phyloP scores from a whole-genome alignment of 2,888 invertebrate genomes.

The Tipula lateralis region DNA sequence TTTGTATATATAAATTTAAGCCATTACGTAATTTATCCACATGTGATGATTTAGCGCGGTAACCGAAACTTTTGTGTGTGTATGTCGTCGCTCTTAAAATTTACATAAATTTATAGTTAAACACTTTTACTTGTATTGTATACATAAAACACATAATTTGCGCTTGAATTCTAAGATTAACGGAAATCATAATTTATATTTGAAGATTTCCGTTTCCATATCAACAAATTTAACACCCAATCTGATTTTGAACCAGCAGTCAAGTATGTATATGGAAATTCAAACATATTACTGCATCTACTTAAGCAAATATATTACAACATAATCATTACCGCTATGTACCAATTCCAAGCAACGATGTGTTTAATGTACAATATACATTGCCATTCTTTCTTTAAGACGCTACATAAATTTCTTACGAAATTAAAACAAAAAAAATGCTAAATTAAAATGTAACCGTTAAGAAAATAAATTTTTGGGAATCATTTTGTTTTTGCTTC shows the following conservation, averaged over 20 bases:
- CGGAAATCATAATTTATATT: background rate
- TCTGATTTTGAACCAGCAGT: background rate
- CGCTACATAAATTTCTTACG: background rate
- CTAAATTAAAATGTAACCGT: conserved; percentile 2
- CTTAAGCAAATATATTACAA: background rate
- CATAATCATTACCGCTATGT: background rate
- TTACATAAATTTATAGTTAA: background rate
- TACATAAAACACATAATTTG: background rate
- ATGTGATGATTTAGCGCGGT: background rate
- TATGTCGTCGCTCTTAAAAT: background rate
- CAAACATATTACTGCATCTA: background rate
- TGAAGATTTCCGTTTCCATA: background rate
- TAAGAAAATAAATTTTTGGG: background rate
- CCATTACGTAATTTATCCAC: background rate
- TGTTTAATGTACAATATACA: background rate
- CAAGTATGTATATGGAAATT: background rate
- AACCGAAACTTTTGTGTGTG: background rate
- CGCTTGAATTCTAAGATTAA: background rate
- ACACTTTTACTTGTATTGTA: background rate
- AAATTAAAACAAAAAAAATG: background rate
- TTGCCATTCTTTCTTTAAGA: background rate
- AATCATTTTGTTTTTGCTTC: background rate
- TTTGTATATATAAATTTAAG: background rate
- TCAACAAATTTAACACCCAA: background rate
- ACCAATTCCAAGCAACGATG: background rate